phyloP scores from a whole-genome alignment of 2,113 vertebrate genomes.

The Microcebus lehilahytsara region DNA sequence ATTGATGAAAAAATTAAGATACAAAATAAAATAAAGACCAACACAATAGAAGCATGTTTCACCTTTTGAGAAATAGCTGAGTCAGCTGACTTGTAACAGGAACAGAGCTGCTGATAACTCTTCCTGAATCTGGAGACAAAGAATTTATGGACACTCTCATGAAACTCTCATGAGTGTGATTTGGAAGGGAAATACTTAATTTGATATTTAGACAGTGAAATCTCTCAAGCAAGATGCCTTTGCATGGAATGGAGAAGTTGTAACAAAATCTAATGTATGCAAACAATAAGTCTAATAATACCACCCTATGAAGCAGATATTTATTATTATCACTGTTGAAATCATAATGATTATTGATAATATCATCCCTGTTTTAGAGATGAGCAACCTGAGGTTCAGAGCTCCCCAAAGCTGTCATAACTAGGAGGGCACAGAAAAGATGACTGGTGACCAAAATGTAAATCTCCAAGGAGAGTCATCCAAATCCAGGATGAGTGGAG shows the following conservation, averaged over 20 bases:
- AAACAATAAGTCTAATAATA: background rate
- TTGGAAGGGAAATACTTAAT: background rate
- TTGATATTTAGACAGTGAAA: background rate
- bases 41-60: background rate
- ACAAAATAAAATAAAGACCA: background rate
- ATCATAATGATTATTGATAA: background rate
- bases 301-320: background rate
- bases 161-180: background rate
- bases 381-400: background rate
- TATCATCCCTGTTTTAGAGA: background rate
- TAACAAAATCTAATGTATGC: conserved; percentile 14
- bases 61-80: conserved; percentile 14
- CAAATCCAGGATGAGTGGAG: background rate
- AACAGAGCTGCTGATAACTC: conserved; percentile 22
- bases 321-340: background rate
- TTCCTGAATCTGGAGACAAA: background rate
- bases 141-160: background rate
- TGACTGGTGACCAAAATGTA: background rate
- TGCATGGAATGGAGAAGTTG: background rate
- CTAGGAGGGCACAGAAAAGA: background rate
- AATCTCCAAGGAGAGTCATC: background rate
- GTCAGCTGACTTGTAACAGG: background rate
- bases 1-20: conserved; percentile 21
- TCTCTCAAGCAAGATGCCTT: background rate
- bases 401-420: background rate